phyloP scores from a whole-genome alignment of 1,140 invertebrate genomes.

The Platorchestia sp. region DNA sequence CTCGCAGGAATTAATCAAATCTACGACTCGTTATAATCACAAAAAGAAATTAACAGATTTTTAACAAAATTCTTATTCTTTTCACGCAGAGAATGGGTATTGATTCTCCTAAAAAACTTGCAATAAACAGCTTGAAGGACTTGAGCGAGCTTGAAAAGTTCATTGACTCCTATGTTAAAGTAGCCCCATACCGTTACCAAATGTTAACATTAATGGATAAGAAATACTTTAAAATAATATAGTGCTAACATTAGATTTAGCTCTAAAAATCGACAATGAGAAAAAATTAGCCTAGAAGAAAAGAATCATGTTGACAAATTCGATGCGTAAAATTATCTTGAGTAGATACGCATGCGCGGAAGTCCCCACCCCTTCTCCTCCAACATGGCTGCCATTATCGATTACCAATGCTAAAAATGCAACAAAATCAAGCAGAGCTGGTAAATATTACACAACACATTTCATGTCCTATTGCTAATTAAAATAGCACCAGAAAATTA shows the following conservation, averaged over 20 bases:
- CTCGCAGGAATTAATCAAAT: too few relatives aligned
- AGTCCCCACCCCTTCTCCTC: background rate
- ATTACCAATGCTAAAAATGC: constrained; percentile 4
- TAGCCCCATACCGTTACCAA: too few relatives aligned
- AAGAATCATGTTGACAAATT: background rate
- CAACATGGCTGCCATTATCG: constrained; percentile 45
- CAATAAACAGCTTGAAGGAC: too few relatives aligned
- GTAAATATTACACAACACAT: background rate
- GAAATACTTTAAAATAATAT: too few relatives aligned
- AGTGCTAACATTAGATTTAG: background rate
- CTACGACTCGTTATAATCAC: too few relatives aligned
- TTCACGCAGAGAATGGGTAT: too few relatives aligned
- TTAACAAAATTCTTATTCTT: too few relatives aligned
- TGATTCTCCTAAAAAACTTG: too few relatives aligned
- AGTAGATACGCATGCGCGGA: constrained; percentile 37
- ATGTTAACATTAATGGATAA: too few relatives aligned
- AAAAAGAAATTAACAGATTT: too few relatives aligned
- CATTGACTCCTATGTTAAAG: too few relatives aligned
- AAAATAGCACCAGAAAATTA: background rate
- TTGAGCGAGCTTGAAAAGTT: too few relatives aligned
- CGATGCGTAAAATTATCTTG: background rate
- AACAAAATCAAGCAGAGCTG: background rate
- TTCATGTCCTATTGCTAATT: background rate
- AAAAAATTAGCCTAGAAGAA: background rate
- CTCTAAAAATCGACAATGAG: background rate